Conservation (phyloP, 2,888 invertebrate genomes). For the Drosophila falleni region DNA sequence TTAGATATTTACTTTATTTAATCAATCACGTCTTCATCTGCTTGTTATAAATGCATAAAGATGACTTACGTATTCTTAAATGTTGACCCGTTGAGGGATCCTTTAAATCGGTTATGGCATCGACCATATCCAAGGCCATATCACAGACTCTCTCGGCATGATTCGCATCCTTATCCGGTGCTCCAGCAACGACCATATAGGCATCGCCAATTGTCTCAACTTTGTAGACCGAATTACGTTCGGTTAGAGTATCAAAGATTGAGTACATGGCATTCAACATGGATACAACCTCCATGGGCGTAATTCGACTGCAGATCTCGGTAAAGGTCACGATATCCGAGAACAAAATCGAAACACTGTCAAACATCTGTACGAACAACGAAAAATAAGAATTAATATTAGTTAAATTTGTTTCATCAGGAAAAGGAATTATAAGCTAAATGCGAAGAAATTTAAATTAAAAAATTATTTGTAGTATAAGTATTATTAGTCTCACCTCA, state of each 20-base stretch:
- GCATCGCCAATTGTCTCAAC: slow-evolving; percentile 99
- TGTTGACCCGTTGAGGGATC: slow-evolving; percentile 96
- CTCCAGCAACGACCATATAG: slow-evolving; percentile 99
- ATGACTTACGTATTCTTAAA: slow-evolving; percentile 88
- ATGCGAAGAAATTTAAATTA: too few relatives aligned
- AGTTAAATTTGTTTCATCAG: too few relatives aligned
- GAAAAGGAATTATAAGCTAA: too few relatives aligned
- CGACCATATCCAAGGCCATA: slow-evolving; percentile 98
- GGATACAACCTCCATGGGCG: slow-evolving; percentile 98
- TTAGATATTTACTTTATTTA: not conserved
- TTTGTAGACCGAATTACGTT: slow-evolving; percentile 97
- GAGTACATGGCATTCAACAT: slow-evolving; percentile 99
- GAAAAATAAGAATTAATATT: too few relatives aligned
- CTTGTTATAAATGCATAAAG: too few relatives aligned
- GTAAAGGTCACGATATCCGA: slow-evolving; percentile 99
- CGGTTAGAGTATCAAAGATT: slow-evolving; percentile 97
- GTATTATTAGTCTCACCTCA: slow-evolving; percentile 89
- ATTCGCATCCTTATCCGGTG: slow-evolving; percentile 94
- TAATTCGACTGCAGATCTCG: slow-evolving; percentile 97
- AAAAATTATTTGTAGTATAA: too few relatives aligned
- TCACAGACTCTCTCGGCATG: slow-evolving; percentile 97
- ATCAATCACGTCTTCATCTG: too few relatives aligned
- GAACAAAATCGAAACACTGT: slow-evolving; percentile 97
- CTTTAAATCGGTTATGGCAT: slow-evolving; percentile 95
- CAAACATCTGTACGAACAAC: slow-evolving; percentile 91